Percentiles rank a stretch among this genome's conserved stretches.
Conservation (phyloP, 2,888 invertebrate genomes). For the Micoletzkya japonica region DNA sequence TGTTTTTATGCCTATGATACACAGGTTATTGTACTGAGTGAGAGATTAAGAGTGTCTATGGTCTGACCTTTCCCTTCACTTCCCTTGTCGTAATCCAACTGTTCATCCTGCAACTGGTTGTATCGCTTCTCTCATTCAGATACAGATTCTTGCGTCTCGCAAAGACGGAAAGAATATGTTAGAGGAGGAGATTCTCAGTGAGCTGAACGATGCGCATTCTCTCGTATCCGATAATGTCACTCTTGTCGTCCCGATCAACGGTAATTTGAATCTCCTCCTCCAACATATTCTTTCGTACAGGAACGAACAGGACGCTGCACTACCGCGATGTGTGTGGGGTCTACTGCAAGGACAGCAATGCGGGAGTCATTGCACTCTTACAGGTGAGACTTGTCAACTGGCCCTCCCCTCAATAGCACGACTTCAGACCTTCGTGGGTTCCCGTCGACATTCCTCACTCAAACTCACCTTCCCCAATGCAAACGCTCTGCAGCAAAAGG, state of each 20-base stretch:
- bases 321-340: slow-evolving; percentile 58
- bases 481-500: slow-evolving; percentile 40
- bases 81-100: too few species aligned
- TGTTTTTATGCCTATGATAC: too few species aligned
- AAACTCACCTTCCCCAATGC: slow-evolving; percentile 56
- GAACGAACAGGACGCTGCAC: slow-evolving; percentile 8
- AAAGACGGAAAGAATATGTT: slow-evolving; percentile 55
- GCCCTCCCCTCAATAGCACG: not conserved
- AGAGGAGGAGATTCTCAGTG: slow-evolving; percentile 40
- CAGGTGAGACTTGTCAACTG: slow-evolving; percentile 38
- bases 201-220: slow-evolving; percentile 45
- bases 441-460: slow-evolving; percentile 31
- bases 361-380: slow-evolving; percentile 52
- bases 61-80: too few species aligned
- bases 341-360: slow-evolving; percentile 61
- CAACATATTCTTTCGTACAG: not conserved
- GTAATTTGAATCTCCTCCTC: not conserved
- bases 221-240: slow-evolving; percentile 47
- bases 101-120: too few species aligned
- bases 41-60: too few species aligned
- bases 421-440: slow-evolving; percentile 31
- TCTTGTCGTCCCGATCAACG: not conserved
- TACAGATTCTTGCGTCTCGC: slow-evolving; percentile 57
- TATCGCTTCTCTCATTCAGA: too few species aligned
- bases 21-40: too few species aligned